Evolutionary conservation across 2,888 invertebrate genomes (phyloP).

Genomic region (Ceraclea dissimilis): DNA sequence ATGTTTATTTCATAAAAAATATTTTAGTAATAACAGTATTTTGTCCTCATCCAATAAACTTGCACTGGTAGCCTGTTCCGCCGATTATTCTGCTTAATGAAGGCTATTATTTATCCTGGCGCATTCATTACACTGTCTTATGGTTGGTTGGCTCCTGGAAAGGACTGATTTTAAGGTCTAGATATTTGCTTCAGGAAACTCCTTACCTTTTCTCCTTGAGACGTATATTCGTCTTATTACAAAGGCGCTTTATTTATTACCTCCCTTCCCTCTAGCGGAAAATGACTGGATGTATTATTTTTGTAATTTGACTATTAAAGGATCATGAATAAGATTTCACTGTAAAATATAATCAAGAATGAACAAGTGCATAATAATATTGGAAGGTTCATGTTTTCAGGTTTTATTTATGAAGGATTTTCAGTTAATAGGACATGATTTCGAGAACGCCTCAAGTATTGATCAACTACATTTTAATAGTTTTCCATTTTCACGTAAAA

Average conservation of each 20-base stretch:
- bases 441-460: too few relatives aligned
- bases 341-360: too few relatives aligned
- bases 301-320: neutral
- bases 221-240: neutral
- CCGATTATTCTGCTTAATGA: slow-evolving; percentile 36
- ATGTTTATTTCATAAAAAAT: neutral
- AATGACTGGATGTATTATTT: neutral
- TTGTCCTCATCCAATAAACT: slow-evolving; percentile 19
- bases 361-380: too few relatives aligned
- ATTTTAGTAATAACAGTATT: neutral
- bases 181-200: slow-evolving; percentile 1
- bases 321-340: too few relatives aligned
- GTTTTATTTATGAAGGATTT: too few relatives aligned
- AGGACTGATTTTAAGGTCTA: slow-evolving; percentile 6
- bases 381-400: too few relatives aligned
- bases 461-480: too few relatives aligned
- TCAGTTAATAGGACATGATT: too few relatives aligned
- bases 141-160: slow-evolving; percentile 21
- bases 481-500: too few relatives aligned
- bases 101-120: slow-evolving; percentile 37
- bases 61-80: slow-evolving; percentile 24
- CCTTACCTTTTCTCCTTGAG: neutral
- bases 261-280: neutral
- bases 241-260: neutral
- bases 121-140: slow-evolving; percentile 35